Evolutionary conservation across 2,888 invertebrate genomes (phyloP), one percentile per base, ranked within the genome.

Genomic region (Anarsia innoxiella): DNA sequence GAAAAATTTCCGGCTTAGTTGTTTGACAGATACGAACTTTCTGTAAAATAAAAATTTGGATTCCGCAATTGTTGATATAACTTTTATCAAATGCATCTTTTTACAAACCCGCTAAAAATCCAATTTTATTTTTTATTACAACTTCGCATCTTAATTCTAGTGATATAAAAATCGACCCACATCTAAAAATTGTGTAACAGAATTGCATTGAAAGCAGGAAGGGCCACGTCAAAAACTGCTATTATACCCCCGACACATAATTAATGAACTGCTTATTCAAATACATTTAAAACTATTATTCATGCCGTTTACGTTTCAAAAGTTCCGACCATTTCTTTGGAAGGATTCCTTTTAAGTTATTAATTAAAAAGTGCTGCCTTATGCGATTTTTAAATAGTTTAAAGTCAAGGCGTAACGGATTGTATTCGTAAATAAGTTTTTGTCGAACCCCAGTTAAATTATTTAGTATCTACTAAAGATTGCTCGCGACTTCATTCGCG

Each of bases 221-320:
- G 84, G 79, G 80, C 77, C 71, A 58, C 66, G 83, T 84, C 84
- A 84, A 74, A 76, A 78, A 79, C 74, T 70, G 79, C 80, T 79
- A 84, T 83, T 80, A 82, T 80, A 70, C 69, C 72, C 63, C 59
- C 53, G 56, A 54, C 61, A 59, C 59, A 76, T 80, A 79, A 84
- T 84, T 84, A 84, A 84, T 84, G 84, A 84, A 80, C 74, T 71
- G 76, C 75, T 77, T 83, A 82, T 84, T 82, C 79, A 84, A 84
- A 84, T 83, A 78, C 75, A 75, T 84, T 83, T 77, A 76, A 82
- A 84, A 83, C 84, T 82, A 84, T 84, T 84, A 84, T 82, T 83
- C 80, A 82, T 79, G 71, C 76, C 77, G 75, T 84, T 84, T 82
- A 77, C 70, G 71, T 83, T 80, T 80, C 72, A 78, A 78, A 74